Evolutionary conservation across 2,113 vertebrate species (phyloP).

Genomic region (Reinhardtius hippoglossoides): DNA sequence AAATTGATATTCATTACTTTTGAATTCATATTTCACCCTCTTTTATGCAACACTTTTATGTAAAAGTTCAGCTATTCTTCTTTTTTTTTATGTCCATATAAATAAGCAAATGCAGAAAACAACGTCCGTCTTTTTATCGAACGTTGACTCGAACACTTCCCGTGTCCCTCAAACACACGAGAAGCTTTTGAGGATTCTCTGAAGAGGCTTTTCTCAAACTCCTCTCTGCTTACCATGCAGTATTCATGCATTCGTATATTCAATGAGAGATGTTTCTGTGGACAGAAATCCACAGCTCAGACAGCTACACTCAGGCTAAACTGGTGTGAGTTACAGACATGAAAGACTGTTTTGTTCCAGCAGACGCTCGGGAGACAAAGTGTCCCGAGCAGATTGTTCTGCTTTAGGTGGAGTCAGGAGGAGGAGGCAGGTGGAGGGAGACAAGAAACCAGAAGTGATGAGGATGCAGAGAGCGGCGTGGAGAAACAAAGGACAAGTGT

Average conservation of each 20-base stretch:
- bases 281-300: conserved; percentile 32
- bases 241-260: conserved; percentile 53
- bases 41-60: not conserved
- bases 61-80: not conserved
- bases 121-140: not conserved
- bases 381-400: conserved; percentile 30
- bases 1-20: not conserved
- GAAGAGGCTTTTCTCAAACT: conserved; percentile 36
- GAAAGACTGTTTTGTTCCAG: conserved; percentile 42
- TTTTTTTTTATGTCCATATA: not conserved
- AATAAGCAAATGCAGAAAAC: no score
- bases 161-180: not conserved
- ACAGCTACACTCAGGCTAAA: conserved; percentile 46
- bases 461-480: conserved; percentile 5
- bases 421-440: not conserved
- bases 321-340: conserved; percentile 20
- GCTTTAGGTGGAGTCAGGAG: conserved; percentile 34
- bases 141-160: not conserved
- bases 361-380: conserved; percentile 25
- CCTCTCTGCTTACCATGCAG: conserved; percentile 30
- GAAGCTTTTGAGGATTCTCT: conserved; percentile 17
- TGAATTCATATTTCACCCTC: not conserved
- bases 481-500: not conserved
- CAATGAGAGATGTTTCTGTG: conserved; percentile 53
- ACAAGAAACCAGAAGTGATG: conserved; percentile 19